Evolutionary conservation across 2,888 invertebrate species (phyloP), one percentile per base, ranked within the genome.

Genomic region (Chaitophorus viminalis): DNA sequence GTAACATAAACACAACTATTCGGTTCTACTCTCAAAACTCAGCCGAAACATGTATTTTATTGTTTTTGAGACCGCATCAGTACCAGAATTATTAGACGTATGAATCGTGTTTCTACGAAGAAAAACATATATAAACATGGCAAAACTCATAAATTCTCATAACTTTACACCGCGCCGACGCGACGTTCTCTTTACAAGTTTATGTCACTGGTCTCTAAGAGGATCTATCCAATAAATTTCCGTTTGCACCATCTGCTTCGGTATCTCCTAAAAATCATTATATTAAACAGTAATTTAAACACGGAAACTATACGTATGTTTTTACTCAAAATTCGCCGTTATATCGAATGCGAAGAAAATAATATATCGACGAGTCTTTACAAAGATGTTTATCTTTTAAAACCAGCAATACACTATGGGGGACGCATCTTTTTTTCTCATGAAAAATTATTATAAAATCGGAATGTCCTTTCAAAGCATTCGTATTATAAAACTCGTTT

Each of bases 161-260:
- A 46, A 84, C 60, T 65, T 74, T 76, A 76, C 65, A 46, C 83
- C 11, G 65, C 31, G 36, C 75, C 83, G 75, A 76, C 83, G 65
- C 83, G 75, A 76, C 83, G 65, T 39, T 36, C 60, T 60, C 21
- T 36, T 75, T 39, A 60, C 65, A 84, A 83, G 82, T 83, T 70
- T 83, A 72, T 83, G 54, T 36, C 74, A 60, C n/a, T 33, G 21
- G 54, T 8, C 75, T 8, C 83, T 46, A 39, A 65, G 31, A 84
- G 75, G 31, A 84, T 76, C 65, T 76, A 76, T 84, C 29, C 75
- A 76, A 84, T 84, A 84, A 84, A 84, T 84, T 76, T 84, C 29
- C 29, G 65, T 76, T 82, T 36, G 70, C 46, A 60, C 70, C 74
- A 82, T 60, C 54, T 82, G 74, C 36, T 39, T 18, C 6, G 0